Percentiles rank a stretch among this genome's conserved stretches.
Conservation (phyloP, 2,113 vertebrate species). For the Nipponia nippon region DNA sequence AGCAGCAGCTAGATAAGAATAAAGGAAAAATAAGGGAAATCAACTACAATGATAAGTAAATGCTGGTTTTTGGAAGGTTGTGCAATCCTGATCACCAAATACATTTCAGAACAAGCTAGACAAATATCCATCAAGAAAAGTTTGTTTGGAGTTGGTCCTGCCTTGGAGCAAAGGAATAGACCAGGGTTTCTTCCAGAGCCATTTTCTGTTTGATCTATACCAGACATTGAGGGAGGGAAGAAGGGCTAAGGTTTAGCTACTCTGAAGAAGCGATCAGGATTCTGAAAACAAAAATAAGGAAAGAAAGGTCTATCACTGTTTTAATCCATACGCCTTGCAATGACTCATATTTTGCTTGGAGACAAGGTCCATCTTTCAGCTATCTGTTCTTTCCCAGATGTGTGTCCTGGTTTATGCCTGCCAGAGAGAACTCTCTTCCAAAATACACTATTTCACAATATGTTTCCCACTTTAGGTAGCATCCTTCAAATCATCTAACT, state of each 20-base stretch:
- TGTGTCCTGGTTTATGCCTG: background rate
- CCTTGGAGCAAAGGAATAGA: background rate
- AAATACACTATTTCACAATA: background rate
- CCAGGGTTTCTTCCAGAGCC: background rate
- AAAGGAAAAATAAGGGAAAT: background rate
- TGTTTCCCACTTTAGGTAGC: background rate
- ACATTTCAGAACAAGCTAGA: background rate
- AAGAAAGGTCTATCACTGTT: background rate
- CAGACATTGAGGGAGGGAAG: background rate
- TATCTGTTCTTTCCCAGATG: background rate
- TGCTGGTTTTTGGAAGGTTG: background rate
- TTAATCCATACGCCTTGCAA: background rate
- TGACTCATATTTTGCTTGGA: background rate
- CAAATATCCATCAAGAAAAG: background rate
- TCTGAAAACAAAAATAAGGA: background rate
- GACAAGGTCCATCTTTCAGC: background rate
- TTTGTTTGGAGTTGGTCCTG: background rate
- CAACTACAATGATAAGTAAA: background rate
- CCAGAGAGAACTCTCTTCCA: background rate
- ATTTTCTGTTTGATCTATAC: background rate
- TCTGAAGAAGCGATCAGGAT: background rate
- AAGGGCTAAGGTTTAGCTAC: background rate
- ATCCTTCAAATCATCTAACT: background rate
- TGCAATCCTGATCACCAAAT: background rate
- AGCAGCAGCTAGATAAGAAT: background rate